Percentiles rank a stretch among this genome's conserved stretches.
Evolutionary conservation across 2,888 invertebrate species (phyloP).

Genomic region (Theretra japonica): DNA sequence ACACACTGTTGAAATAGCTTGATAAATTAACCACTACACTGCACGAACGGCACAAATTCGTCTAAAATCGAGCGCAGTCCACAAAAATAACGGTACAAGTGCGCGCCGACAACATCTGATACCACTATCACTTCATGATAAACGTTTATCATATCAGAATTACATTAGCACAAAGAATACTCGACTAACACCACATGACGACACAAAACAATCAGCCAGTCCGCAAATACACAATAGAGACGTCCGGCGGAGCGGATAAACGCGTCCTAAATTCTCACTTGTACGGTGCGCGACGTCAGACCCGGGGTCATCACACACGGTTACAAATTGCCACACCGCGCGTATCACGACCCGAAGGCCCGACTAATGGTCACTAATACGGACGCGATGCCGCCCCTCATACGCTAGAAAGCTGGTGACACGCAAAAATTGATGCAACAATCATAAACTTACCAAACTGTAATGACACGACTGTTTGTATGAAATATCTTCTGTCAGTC

Average conservation of each 20-base stretch:
- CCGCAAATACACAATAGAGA: conserved; percentile 64
- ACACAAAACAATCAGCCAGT: conserved; percentile 68
- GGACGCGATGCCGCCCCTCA: background rate
- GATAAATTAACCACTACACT: conserved; percentile 48
- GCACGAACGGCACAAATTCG: conserved; percentile 30
- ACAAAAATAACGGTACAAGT: conserved; percentile 41
- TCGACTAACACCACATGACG: conserved; percentile 68
- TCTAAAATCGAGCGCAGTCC: conserved; percentile 5
- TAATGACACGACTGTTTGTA: conserved; percentile 60
- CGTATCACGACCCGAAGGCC: conserved; percentile 14
- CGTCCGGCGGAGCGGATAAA: conserved; percentile 45
- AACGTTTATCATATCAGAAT: conserved; percentile 73
- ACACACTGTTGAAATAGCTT: conserved; percentile 43
- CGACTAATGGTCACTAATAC: conserved; percentile 16
- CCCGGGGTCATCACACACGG: conserved; percentile 8
- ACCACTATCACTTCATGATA: conserved; percentile 70
- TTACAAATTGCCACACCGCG: conserved; percentile 12
- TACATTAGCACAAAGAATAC: conserved; percentile 69
- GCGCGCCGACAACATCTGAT: conserved; percentile 51
- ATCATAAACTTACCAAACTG: conserved; percentile 76
- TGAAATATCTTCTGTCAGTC: conserved; percentile 62
- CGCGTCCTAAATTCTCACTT: conserved; percentile 39
- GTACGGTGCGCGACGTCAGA: conserved; percentile 16
- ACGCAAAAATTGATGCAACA: conserved; percentile 59
- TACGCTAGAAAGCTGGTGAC: conserved; percentile 27